These are phyloP conservation scores for Brachyopa scutellaris DNA, from an alignment of 2,888 invertebrate species.

Conservation along the genomic window DNA sequence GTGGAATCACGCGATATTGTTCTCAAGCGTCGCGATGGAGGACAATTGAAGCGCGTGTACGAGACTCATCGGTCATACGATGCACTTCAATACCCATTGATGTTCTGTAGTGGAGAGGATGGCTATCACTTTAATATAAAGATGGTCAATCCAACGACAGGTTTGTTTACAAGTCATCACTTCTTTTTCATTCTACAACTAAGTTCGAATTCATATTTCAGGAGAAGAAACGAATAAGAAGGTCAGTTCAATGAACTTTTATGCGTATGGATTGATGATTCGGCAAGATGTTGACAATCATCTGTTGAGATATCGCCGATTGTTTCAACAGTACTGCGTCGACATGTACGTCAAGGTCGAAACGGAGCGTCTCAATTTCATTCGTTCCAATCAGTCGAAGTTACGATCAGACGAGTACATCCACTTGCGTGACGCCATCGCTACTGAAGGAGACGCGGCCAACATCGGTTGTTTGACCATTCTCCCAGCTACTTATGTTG, in stretches of 20 bases:
- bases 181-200: too few relatives aligned
- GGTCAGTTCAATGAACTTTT: background rate
- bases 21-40: constrained; percentile 24
- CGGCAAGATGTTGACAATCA: background rate
- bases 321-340: too few relatives aligned
- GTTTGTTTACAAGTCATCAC: too few relatives aligned
- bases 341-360: too few relatives aligned
- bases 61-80: too few relatives aligned
- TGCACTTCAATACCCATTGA: constrained; percentile 48
- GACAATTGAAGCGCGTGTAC: too few relatives aligned
- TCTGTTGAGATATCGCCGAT: background rate
- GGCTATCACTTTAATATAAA: constrained; percentile 48
- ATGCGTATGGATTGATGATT: constrained; percentile 11
- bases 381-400: constrained; percentile 6
- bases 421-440: too few relatives aligned
- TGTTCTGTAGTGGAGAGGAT: constrained; percentile 45
- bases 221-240: constrained; percentile 9
- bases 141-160: too few relatives aligned
- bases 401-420: constrained; percentile 2
- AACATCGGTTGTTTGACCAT: background rate
- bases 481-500: constrained; percentile 5
- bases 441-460: constrained; percentile 1
- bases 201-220: constrained; percentile 12
- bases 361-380: constrained; percentile 1
- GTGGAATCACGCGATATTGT: constrained; percentile 9